Evolutionary conservation across 2,797 vertebrate species (phyloP).

Genomic region (Premnoplex brunnescens): DNA sequence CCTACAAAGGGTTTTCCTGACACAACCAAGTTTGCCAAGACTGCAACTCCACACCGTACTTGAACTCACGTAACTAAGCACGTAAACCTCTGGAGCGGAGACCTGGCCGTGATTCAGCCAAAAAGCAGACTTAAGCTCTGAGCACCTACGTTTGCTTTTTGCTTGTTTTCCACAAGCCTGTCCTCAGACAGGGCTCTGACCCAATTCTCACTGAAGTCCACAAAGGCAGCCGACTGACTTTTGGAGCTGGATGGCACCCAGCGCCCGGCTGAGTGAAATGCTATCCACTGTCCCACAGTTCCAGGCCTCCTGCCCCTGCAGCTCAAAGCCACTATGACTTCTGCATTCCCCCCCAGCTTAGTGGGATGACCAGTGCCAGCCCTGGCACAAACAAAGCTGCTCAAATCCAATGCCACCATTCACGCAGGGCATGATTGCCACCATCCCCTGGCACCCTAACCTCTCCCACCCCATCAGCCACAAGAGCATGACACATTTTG

Average conservation of each 20-base stretch:
- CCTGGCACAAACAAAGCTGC: not conserved
- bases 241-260: slow-evolving; percentile 16
- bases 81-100: not conserved
- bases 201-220: slow-evolving; percentile 3
- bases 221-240: not conserved
- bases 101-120: not conserved
- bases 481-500: slow-evolving; percentile 31
- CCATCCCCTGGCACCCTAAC: not conserved
- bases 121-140: not conserved
- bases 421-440: not conserved
- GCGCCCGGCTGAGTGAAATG: not conserved
- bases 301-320: not conserved
- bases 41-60: rapidly evolving
- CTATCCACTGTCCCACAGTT: not conserved
- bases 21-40: not conserved
- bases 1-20: not conserved
- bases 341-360: slow-evolving; percentile 26
- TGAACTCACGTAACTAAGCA: rapidly evolving
- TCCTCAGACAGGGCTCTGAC: slow-evolving; percentile 11
- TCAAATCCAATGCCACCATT: not conserved
- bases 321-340: slow-evolving; percentile 1
- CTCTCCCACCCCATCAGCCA: not conserved
- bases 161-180: slow-evolving; percentile 1
- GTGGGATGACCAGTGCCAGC: not conserved
- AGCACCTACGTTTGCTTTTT: not conserved